Conservation (phyloP, 1,140 invertebrate genomes). For the Wiebesia pumilae region DNA sequence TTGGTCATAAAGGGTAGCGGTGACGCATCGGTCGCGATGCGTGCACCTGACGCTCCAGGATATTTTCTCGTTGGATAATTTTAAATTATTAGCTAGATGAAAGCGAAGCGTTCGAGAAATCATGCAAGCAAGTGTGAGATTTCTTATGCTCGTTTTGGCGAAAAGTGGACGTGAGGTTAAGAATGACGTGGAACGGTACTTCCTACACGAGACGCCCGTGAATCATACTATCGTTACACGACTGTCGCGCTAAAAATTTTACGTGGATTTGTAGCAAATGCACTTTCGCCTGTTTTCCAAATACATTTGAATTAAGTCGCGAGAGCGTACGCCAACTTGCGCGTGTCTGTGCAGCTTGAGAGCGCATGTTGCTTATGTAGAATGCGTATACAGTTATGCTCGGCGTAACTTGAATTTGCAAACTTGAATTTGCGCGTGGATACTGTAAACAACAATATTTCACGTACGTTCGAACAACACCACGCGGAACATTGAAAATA, state of each 20-base stretch:
- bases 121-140: not conserved
- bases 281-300: not conserved
- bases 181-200: not conserved
- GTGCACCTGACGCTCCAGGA: not conserved
- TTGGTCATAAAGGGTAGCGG: not conserved
- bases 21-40: not conserved
- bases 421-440: not conserved
- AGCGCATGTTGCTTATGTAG: not conserved
- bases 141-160: not conserved
- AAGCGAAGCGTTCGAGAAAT: not conserved
- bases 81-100: not conserved
- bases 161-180: not conserved
- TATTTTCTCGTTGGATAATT: not conserved
- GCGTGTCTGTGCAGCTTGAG: not conserved
- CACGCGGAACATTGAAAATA: not conserved
- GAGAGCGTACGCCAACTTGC: not conserved
- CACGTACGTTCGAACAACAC: not conserved
- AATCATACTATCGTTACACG: not conserved
- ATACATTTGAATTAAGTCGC: not conserved
- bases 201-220: not conserved
- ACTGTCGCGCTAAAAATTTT: slow-evolving; percentile 9
- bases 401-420: not conserved
- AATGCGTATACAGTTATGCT: not conserved
- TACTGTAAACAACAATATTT: not conserved
- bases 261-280: not conserved